Evolutionary conservation across 2,888 invertebrate genomes (phyloP).

Genomic region (Sinelater perroti): DNA sequence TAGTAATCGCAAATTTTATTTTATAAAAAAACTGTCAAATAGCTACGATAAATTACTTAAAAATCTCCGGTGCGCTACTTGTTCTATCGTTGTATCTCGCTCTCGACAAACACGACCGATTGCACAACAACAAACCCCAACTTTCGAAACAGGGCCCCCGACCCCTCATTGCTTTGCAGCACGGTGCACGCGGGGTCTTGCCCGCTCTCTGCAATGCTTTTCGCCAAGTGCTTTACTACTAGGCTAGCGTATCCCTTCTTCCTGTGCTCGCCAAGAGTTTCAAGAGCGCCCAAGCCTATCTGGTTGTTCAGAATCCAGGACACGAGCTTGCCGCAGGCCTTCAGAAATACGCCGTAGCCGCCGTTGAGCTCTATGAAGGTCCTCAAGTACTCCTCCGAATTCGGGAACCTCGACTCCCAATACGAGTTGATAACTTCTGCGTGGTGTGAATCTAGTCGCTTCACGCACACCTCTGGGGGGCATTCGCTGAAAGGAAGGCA

Average conservation of each 20-base stretch:
- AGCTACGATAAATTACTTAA: not conserved
- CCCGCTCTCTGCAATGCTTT: slow-evolving; percentile 53
- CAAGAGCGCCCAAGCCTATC: slow-evolving; percentile 54
- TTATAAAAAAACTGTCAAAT: not conserved
- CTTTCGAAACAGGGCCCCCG: slow-evolving; percentile 54
- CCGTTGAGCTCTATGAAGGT: slow-evolving; percentile 54
- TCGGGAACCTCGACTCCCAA: slow-evolving; percentile 43
- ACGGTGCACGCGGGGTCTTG: slow-evolving; percentile 51
- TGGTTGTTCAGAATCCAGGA: slow-evolving; percentile 57
- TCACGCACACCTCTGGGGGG: slow-evolving; percentile 33
- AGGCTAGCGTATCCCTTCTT: slow-evolving; percentile 56
- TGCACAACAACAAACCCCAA: slow-evolving; percentile 49
- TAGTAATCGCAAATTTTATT: not conserved
- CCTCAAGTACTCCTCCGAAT: slow-evolving; percentile 44
- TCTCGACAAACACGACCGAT: slow-evolving; percentile 12
- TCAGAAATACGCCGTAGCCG: slow-evolving; percentile 57
- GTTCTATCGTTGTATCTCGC: not conserved
- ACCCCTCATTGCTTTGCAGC: slow-evolving; percentile 50
- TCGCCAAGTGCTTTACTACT: slow-evolving; percentile 52
- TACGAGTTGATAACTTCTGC: slow-evolving; percentile 36
- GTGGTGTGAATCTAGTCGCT: slow-evolving; percentile 31
- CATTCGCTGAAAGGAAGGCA: slow-evolving; percentile 3
- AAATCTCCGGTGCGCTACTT: too few relatives aligned
- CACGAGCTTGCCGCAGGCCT: slow-evolving; percentile 51
- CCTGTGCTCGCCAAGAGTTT: slow-evolving; percentile 53